phyloP scores from a whole-genome alignment of 1,140 invertebrate species.

The Saxidomus purpurata region DNA sequence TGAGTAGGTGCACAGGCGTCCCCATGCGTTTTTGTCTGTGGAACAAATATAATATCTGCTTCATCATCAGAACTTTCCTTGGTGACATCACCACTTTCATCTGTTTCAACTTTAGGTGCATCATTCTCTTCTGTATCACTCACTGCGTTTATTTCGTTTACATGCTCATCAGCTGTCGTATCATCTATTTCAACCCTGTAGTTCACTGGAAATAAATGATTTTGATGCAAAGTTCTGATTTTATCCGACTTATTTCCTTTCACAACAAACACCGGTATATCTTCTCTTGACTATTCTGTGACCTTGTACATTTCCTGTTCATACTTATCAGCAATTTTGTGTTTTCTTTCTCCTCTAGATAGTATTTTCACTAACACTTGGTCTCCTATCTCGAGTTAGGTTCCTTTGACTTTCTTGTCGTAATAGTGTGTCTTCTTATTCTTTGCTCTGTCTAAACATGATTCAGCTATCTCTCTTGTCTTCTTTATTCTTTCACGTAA shows the following conservation, averaged over 20 bases:
- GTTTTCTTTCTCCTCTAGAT: slow-evolving; percentile 51
- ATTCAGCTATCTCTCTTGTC: slow-evolving; percentile 28
- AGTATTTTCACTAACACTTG: slow-evolving; percentile 37
- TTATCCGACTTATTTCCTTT: neutral
- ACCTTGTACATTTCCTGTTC: slow-evolving; percentile 48
- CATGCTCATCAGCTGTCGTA: neutral
- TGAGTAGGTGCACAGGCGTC: neutral
- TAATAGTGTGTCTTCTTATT: slow-evolving; percentile 34
- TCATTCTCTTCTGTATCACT: neutral
- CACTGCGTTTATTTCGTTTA: neutral
- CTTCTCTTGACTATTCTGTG: slow-evolving; percentile 15
- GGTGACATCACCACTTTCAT: neutral
- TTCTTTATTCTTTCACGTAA: slow-evolving; percentile 43
- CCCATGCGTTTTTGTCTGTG: neutral
- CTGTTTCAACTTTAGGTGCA: neutral
- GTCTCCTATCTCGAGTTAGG: slow-evolving; percentile 23
- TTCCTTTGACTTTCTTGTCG: slow-evolving; percentile 33
- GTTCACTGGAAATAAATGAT: slow-evolving; percentile 17
- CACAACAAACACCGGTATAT: slow-evolving; percentile 54
- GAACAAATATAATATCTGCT: neutral
- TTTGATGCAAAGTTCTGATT: neutral
- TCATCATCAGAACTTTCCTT: neutral
- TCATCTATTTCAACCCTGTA: neutral
- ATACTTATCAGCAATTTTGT: slow-evolving; percentile 63
- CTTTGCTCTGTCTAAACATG: neutral